Base-by-base conservation (phyloP, 1,140 invertebrate species). In the Drosophila fuyamai region DNA sequence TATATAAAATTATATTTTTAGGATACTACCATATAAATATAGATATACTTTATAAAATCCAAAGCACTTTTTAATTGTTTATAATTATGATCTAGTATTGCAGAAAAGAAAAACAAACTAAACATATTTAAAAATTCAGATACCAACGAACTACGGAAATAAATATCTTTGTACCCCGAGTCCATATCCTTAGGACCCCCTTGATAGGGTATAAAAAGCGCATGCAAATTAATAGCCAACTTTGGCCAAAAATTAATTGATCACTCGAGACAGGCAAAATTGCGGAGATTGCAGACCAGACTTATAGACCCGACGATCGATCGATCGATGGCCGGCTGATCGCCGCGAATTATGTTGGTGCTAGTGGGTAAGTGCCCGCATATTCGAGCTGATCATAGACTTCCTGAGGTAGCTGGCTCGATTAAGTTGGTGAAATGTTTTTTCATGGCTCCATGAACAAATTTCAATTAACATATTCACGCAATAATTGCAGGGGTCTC, bases 391-490 rank as follows among this genome's bases (percentile, higher is more conserved):
- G 77, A 81, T 77, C 77, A 58, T 18, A 44, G 60, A 81, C 59
- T 75, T 70, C 62, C 56, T 68, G 59, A 43, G 60, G 51, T 50
- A 59, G 63, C 46, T 23, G 43, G 40, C 50, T 70, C 50, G 44
- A 70, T 74, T 54, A 46, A 29, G 46, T 58, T 74, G 75, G 70
- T 78, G 83, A 88, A 85, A 85, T 88, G 70, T 44, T 76, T 70
- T 79, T 82, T 67, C 74, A 75, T 79, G 46, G 65, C 51, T 85
- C 46, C 75, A 80, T 73, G 78, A 80, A 85, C 79, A 86, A 86
- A 86, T 71, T 88, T 88, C 79, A 88, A 88, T 86, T 86, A 86
- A 86, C 83, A 86, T 86, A 86, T 86, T 86, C 84, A 83, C 76
- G 83, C 83, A 88, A 89, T 88, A 86, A 86, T 86, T 86, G 76